Evolutionary conservation across 2,888 invertebrate genomes (phyloP).

Genomic region (Iselma pallidipennis): DNA sequence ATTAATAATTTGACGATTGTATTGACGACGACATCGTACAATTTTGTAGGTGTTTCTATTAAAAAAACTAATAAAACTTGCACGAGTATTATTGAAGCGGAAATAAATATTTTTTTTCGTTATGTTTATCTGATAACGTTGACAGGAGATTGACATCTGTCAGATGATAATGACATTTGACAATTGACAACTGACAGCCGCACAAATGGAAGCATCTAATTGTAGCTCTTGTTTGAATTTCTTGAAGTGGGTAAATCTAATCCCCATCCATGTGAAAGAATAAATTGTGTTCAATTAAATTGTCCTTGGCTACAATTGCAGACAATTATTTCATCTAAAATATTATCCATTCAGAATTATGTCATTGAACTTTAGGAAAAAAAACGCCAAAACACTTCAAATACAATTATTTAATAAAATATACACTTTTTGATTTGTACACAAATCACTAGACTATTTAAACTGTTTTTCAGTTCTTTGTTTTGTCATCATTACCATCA

Average conservation of each 20-base stretch:
- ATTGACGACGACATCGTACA: conserved; percentile 2
- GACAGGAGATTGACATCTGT: neutral
- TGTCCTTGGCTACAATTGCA: no score
- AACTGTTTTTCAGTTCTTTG: conserved; percentile 44
- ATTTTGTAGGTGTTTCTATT: neutral
- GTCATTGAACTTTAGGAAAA: neutral
- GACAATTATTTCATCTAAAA: neutral
- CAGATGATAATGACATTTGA: neutral
- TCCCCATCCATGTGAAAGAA: no score
- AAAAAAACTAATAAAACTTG: conserved; percentile 8
- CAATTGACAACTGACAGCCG: neutral
- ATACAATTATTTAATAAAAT: conserved; percentile 3
- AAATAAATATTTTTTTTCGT: conserved; percentile 12
- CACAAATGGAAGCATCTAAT: no score
- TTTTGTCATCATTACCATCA: conserved; percentile 61
- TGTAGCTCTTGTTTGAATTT: no score
- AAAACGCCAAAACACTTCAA: conserved; percentile 1
- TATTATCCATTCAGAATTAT: neutral
- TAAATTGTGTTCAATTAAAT: no score
- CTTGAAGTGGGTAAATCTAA: no score
- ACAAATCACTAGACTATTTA: neutral
- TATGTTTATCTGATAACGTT: conserved; percentile 10
- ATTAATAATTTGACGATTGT: neutral
- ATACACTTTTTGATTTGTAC: neutral
- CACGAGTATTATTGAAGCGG: conserved; percentile 14